Evolutionary conservation across 2,888 invertebrate genomes (phyloP).

Genomic region (Sminthurinus aureus): DNA sequence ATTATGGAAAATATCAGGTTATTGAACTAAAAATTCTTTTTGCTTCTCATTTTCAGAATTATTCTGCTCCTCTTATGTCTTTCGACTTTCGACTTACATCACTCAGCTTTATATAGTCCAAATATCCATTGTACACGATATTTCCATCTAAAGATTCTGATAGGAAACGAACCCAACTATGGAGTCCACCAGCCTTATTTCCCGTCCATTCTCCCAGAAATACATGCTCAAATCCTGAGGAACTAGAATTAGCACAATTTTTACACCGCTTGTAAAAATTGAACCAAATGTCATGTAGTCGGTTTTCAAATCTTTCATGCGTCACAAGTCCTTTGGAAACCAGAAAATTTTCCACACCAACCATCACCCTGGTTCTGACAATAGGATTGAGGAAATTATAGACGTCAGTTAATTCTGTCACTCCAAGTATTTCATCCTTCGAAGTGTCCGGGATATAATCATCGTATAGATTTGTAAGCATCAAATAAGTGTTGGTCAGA

Average conservation of each 20-base stretch:
- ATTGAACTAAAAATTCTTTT: not conserved
- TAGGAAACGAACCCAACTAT: slow-evolving; percentile 24
- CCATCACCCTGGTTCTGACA: not conserved
- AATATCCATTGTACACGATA: not conserved
- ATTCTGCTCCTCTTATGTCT: not conserved
- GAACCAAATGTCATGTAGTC: slow-evolving; percentile 19
- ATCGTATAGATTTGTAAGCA: not conserved
- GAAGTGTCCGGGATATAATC: not conserved
- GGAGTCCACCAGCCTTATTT: not conserved
- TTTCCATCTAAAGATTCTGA: not conserved
- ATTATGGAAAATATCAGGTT: no score
- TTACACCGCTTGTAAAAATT: slow-evolving; percentile 2
- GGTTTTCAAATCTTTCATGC: not conserved
- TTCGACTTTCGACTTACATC: not conserved
- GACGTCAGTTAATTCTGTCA: not conserved
- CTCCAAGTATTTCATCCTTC: not conserved
- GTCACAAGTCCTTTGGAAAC: not conserved
- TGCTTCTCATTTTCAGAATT: slow-evolving; percentile 1
- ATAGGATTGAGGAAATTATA: not conserved
- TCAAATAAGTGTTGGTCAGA: not conserved
- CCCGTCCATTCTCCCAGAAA: slow-evolving; percentile 9
- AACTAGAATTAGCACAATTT: not conserved
- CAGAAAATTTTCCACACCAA: slow-evolving; percentile 15
- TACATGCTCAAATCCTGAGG: slow-evolving; percentile 31
- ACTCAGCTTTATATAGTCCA: not conserved